Base-by-base conservation (phyloP, 30 jellyfish, hydroid and myxozoan species). In the Catostylus mosaicus region DNA sequence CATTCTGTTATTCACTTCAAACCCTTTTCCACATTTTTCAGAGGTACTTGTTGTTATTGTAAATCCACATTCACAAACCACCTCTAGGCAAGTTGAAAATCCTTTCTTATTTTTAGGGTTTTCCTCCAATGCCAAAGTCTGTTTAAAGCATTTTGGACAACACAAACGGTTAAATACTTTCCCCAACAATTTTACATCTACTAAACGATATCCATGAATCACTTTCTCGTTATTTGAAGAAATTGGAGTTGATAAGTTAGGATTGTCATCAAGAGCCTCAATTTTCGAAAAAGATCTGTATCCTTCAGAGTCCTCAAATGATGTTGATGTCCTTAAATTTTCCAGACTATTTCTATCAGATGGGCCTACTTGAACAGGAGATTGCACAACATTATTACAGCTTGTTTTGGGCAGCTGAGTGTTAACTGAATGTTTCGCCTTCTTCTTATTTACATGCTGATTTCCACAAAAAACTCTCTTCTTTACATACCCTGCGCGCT, bases 11-110 rank as follows among this genome's bases (percentile, higher is more conserved):
- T 67, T 67, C 18, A 67, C 79, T 32, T 30, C 59, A 67, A 35
- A 67, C 24, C 79, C 59, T 8, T 67, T 50, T 3, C 63, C 63
- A 50, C 63, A 50, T 50, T 27, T 50, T 50, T 50, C 63, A 50
- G 63, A 50, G 63, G 63, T 50, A 27, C 20, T 10, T 23, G 20
- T 10, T 27, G 27, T 50, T 27, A 3, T 50, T 16, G 14, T 3
- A 50, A 50, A 50, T 27, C 20, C 63, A 50, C 63, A 50, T 3
- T 67, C 22, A 26, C 73, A 32, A 9, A 5, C 24, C 14, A 61
- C 24, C 12, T 3, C 12, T 29, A 29, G 6, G 9, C 20, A 61
- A 23, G 73, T 16, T 16, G 73, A 20, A 16, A 50, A 27, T 10
- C 63, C 63, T 50, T 50, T 50, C 20, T 27, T 50, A 10, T 10